These are phyloP conservation scores for Pipistrellus pygmaeus DNA, from an alignment of 2,797 vertebrate genomes.

Conservation along the genomic window DNA sequence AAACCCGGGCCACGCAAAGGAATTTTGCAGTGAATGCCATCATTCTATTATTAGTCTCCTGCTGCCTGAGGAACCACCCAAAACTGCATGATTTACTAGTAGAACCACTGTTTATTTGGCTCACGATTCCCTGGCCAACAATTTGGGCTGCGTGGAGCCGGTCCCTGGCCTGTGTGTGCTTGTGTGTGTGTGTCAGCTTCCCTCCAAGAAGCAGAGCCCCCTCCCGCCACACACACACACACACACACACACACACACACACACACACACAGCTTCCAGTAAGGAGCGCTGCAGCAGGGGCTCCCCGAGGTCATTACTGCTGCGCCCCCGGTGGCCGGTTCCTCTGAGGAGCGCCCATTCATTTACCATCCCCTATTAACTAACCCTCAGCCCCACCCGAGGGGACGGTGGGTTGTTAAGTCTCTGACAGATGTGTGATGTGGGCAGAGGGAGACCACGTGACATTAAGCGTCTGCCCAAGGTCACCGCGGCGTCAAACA, in stretches of 20 bases:
- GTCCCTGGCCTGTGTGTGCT: background rate
- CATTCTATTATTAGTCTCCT: background rate
- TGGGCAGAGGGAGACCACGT: background rate
- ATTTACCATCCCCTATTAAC: constrained; percentile 72
- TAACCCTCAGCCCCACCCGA: constrained; percentile 73
- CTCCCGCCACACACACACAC: no score
- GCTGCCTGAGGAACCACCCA: background rate
- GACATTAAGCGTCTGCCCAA: constrained; percentile 62
- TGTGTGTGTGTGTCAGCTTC: background rate
- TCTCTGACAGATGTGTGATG: constrained; percentile 68
- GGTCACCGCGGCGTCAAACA: background rate
- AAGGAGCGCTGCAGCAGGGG: background rate
- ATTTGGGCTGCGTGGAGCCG: rapidly evolving
- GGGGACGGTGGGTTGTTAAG: background rate
- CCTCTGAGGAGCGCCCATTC: constrained; percentile 71
- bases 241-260: no score
- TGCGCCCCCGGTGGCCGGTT: constrained; percentile 31
- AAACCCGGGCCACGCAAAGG: background rate
- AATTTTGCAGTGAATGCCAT: background rate
- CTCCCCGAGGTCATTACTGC: constrained; percentile 64
- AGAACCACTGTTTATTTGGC: background rate
- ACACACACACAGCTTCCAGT: no score
- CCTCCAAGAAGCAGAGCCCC: background rate
- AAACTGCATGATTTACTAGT: background rate
- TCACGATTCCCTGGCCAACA: background rate